Percentiles rank a stretch among this genome's conserved stretches.
Conservation (phyloP, 1,140 invertebrate species). For the Brachionus angularis region DNA sequence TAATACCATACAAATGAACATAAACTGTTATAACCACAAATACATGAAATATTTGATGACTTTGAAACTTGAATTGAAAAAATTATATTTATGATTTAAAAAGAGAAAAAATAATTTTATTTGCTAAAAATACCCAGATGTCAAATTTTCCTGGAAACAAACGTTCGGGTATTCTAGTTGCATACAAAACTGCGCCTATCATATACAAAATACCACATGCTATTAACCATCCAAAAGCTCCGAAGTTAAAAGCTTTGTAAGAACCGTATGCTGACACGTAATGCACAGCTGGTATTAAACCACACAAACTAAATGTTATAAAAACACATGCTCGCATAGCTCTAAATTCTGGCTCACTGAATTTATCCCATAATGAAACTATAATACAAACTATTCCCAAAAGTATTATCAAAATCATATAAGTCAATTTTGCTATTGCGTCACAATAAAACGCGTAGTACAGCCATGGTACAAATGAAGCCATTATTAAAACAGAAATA, state of each 20-base stretch:
- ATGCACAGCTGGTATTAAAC: slow-evolving; percentile 73
- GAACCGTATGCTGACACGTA: slow-evolving; percentile 61
- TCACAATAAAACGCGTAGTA: slow-evolving; percentile 98
- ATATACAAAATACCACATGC: slow-evolving; percentile 95
- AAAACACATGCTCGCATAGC: slow-evolving; percentile 83
- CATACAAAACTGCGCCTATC: slow-evolving; percentile 87
- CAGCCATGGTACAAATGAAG: slow-evolving; percentile 97
- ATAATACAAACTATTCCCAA: slow-evolving; percentile 87
- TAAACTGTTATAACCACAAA: slow-evolving; percentile 94
- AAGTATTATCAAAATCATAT: slow-evolving; percentile 75
- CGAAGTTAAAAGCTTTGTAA: slow-evolving; percentile 62
- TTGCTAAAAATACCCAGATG: slow-evolving; percentile 60
- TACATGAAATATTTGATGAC: slow-evolving; percentile 96
- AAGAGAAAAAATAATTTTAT: slow-evolving; percentile 46
- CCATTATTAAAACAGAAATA: slow-evolving; percentile 93
- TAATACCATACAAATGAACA: slow-evolving; percentile 95
- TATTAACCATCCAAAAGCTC: slow-evolving; percentile 89
- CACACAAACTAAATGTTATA: slow-evolving; percentile 87
- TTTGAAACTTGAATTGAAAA: slow-evolving; percentile 81
- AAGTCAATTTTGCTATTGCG: slow-evolving; percentile 58
- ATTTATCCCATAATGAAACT: slow-evolving; percentile 94
- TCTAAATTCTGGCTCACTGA: slow-evolving; percentile 83
- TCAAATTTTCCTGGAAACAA: slow-evolving; percentile 99
- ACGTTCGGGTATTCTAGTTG: slow-evolving; percentile 86
- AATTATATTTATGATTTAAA: too few species aligned